Evolutionary conservation across 2,113 vertebrate genomes (phyloP), one percentile per base, ranked within the genome.

Genomic region (Gavialis gangeticus): DNA sequence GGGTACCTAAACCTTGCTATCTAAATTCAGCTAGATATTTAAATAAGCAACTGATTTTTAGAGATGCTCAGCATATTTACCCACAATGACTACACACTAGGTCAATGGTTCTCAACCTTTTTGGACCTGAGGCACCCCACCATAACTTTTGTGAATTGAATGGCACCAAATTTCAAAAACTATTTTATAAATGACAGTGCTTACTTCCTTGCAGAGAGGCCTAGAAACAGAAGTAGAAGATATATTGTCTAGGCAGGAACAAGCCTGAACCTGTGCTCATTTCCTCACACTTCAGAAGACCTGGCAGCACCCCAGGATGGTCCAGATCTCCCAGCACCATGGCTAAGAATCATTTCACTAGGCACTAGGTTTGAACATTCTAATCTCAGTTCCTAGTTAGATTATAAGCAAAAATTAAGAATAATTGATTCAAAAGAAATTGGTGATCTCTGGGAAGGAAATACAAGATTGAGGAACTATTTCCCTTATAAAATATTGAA

Each of bases 401-500:
- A 87, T 80, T 77, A 89, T 1, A 75, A 77, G 24, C 28, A 87
- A 82, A 69, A 58, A 82, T 90, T 89, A 88, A 79, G 80, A 96
- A 85, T 94, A 90, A 59, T 84, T 75, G 63, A 93, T 89, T 90
- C 37, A 76, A 87, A 91, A 79, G 59, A 96, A 96, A 94, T 91
- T 73, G 27, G 62, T 13, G 27, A 63, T 25, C 27, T 92, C 84
- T 73, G 79, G 79, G 84, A 91, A 92, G 56, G 83, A 83, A 85
- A 89, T 94, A 91, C 71, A 88, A 90, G 66, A 89, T 95, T 94
- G 66, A 82, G 81, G 81, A 96, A 97, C 94, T 92, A 84, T 37
- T 88, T 90, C 91, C 79, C 88, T 92, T 84, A 92, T 94, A 90
- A 93, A 96, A 97, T 92, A 91, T 92, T 91, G 75, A 94, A 92